phyloP scores from a whole-genome alignment of 2,888 invertebrate genomes.

The Oscheius onirici region DNA sequence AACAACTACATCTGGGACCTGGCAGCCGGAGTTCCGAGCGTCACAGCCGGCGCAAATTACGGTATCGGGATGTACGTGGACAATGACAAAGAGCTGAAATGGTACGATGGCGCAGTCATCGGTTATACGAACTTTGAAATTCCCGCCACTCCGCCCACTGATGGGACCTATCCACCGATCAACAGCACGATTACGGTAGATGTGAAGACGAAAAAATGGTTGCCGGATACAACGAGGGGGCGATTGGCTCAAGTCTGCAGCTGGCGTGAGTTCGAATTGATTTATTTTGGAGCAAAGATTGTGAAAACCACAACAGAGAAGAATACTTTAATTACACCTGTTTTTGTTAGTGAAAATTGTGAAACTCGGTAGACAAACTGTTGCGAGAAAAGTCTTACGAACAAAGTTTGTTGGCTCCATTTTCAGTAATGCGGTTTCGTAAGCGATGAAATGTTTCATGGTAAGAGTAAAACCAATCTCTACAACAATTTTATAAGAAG shows the following conservation, averaged over 20 bases:
- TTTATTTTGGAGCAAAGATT: too few species aligned
- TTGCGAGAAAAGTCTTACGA: too few species aligned
- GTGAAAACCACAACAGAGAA: too few species aligned
- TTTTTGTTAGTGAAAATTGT: too few species aligned
- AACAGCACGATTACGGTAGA: not conserved
- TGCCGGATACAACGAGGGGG: not conserved
- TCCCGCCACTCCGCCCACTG: not conserved
- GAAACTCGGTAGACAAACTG: too few species aligned
- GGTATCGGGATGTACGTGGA: conserved; percentile 12
- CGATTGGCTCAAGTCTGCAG: not conserved
- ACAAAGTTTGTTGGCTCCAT: too few species aligned
- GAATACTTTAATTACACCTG: too few species aligned
- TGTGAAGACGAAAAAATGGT: not conserved
- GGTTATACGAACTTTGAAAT: conserved; percentile 2
- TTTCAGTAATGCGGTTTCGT: too few species aligned
- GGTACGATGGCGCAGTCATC: not conserved
- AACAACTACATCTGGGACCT: not conserved
- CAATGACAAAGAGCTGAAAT: not conserved
- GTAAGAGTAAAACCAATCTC: too few species aligned
- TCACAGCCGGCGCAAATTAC: not conserved
- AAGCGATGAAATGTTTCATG: too few species aligned
- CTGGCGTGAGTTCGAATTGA: conserved; percentile 4
- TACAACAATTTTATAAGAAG: too few species aligned
- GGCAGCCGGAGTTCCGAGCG: not conserved
- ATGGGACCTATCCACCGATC: not conserved